A percentile compares a stretch with the other conserved stretches of the same genome.
phyloP scores from a whole-genome alignment of 2,113 vertebrate genomes.

The Carettochelys insculpta region DNA sequence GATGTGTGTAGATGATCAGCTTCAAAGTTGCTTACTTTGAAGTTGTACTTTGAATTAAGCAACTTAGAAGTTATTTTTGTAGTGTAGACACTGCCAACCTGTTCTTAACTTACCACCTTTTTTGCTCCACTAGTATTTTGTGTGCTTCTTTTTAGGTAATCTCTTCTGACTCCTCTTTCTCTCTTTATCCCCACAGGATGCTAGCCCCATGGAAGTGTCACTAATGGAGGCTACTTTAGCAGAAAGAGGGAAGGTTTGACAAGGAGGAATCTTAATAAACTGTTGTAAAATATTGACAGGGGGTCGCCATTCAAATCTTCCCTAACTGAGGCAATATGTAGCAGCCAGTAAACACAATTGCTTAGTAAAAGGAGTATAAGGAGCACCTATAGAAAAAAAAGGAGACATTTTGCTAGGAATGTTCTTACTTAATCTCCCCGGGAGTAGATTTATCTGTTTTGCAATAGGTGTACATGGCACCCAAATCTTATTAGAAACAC shows the following conservation, averaged over 20 bases:
- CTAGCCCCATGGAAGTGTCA: fast-evolving
- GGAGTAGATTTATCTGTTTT: not conserved
- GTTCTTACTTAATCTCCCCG: not conserved
- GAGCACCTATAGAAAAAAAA: not conserved
- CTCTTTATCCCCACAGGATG: not conserved
- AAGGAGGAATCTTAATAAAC: not conserved
- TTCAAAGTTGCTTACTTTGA: too few relatives aligned
- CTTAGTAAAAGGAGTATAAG: not conserved
- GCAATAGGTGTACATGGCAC: not conserved
- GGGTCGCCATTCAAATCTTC: fast-evolving
- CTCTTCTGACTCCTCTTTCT: not conserved
- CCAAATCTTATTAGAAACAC: not conserved
- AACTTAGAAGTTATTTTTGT: too few relatives aligned
- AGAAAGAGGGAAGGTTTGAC: fast-evolving
- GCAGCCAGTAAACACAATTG: not conserved
- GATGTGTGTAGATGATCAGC: too few relatives aligned
- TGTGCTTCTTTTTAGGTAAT: not conserved
- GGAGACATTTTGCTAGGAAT: not conserved
- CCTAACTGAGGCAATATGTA: not conserved
- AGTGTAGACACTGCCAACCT: too few relatives aligned
- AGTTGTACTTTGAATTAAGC: too few relatives aligned
- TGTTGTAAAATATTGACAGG: not conserved
- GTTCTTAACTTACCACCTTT: not conserved
- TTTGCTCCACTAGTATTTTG: not conserved
- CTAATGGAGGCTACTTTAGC: fast-evolving